Evolutionary conservation across 2,888 invertebrate species (phyloP).

Genomic region (Trachelus tabidus): DNA sequence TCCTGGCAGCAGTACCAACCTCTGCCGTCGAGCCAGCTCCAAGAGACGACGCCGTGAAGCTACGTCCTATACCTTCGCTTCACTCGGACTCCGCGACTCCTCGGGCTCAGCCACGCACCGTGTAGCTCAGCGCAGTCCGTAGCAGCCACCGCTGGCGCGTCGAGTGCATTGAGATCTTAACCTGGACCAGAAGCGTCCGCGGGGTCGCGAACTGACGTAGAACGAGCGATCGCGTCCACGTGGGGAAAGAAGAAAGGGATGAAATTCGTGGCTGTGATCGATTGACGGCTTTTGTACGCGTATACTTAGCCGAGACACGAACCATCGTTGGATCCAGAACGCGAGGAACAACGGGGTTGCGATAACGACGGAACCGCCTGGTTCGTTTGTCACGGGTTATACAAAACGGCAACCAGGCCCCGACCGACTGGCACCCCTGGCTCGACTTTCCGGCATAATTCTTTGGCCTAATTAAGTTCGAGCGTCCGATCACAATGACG

Average conservation of each 20-base stretch:
- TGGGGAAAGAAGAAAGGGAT: background rate
- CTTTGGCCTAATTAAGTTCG: constrained; percentile 47
- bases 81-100: background rate
- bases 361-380: background rate
- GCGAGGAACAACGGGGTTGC: background rate
- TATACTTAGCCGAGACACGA: background rate
- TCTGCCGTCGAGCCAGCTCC: constrained; percentile 37
- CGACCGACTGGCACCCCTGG: constrained; percentile 1
- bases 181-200: background rate
- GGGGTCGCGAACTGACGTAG: accelerated
- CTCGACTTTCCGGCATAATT: constrained; percentile 34
- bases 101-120: background rate
- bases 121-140: constrained; percentile 8
- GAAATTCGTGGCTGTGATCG: background rate
- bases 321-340: background rate
- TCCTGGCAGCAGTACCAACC: constrained; percentile 18
- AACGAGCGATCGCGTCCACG: background rate
- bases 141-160: background rate
- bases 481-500: constrained; percentile 43
- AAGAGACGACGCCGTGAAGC: constrained; percentile 5
- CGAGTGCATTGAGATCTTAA: constrained; percentile 3
- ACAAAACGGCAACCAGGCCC: background rate
- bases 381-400: background rate
- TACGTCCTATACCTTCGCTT: background rate
- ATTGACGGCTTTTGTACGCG: background rate